phyloP scores from a whole-genome alignment of 1,140 invertebrate species.

The Rhyzopertha dominica region DNA sequence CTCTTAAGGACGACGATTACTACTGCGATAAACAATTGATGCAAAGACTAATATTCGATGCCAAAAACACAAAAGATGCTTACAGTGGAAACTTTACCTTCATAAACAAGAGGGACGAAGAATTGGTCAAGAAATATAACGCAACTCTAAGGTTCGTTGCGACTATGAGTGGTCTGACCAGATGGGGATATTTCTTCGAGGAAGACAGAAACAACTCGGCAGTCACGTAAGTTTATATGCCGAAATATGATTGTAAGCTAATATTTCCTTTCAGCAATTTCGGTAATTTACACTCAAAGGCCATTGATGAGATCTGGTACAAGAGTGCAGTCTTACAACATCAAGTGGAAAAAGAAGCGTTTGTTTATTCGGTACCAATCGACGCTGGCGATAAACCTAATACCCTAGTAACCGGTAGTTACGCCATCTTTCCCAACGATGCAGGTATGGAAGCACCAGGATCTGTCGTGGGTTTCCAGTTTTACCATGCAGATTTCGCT shows the following conservation, averaged over 20 bases:
- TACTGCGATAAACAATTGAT: constrained; percentile 83
- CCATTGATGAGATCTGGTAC: constrained; percentile 91
- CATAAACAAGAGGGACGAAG: constrained; percentile 43
- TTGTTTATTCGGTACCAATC: constrained; percentile 76
- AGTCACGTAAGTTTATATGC: no score
- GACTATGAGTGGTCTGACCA: constrained; percentile 80
- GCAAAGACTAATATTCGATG: constrained; percentile 81
- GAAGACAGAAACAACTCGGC: constrained; percentile 13
- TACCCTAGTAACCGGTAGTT: constrained; percentile 70
- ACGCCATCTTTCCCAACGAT: constrained; percentile 79
- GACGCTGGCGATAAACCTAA: constrained; percentile 54
- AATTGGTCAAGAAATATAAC: constrained; percentile 58
- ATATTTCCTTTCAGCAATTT: constrained; percentile 57
- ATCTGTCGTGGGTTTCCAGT: constrained; percentile 82
- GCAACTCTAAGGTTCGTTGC: constrained; percentile 74
- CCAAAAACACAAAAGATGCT: constrained; percentile 68
- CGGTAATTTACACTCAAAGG: constrained; percentile 68
- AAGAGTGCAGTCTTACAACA: constrained; percentile 84
- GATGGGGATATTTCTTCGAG: constrained; percentile 63
- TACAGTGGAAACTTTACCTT: constrained; percentile 58
- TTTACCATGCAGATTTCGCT: constrained; percentile 62
- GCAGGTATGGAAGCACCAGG: constrained; percentile 73
- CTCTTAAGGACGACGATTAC: constrained; percentile 63
- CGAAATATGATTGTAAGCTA: neutral
- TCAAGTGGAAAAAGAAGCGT: constrained; percentile 64